Evolutionary conservation across 2,888 invertebrate species (phyloP).

Genomic region (Euphydryas editha): DNA sequence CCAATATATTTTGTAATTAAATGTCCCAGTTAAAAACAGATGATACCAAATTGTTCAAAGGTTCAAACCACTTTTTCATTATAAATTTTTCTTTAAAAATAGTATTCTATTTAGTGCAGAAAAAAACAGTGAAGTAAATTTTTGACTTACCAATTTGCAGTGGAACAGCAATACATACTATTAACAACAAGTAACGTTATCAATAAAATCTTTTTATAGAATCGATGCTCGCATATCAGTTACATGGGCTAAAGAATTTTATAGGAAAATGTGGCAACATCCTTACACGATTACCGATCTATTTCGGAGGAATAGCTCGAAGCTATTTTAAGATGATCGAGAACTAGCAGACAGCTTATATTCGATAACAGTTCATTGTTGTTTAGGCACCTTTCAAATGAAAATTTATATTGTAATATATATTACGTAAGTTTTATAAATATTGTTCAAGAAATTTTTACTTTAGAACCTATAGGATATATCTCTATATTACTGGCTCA

Average conservation of each 20-base stretch:
- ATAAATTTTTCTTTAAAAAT: too few relatives aligned
- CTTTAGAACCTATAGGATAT: background rate
- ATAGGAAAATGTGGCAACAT: constrained; percentile 14
- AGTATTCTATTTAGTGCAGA: too few relatives aligned
- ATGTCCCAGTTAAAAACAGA: too few relatives aligned
- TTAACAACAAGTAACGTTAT: background rate
- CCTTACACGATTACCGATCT: constrained; percentile 53
- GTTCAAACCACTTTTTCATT: too few relatives aligned
- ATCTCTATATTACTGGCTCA: background rate
- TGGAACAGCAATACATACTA: background rate
- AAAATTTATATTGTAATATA: constrained; percentile 14
- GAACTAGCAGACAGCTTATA: constrained; percentile 61
- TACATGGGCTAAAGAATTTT: background rate
- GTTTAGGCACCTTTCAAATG: constrained; percentile 8
- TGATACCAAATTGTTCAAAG: too few relatives aligned
- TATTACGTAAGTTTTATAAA: background rate
- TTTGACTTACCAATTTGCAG: too few relatives aligned
- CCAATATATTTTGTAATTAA: too few relatives aligned
- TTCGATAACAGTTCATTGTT: constrained; percentile 23
- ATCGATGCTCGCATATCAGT: background rate
- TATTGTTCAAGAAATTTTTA: background rate
- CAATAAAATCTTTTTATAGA: background rate
- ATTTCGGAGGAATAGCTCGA: constrained; percentile 55
- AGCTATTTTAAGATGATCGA: constrained; percentile 58
- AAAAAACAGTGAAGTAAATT: too few relatives aligned